Evolutionary conservation across 2,797 vertebrate species (phyloP), one percentile per base, ranked within the genome.

Genomic region (Cyprinodon diabolis): DNA sequence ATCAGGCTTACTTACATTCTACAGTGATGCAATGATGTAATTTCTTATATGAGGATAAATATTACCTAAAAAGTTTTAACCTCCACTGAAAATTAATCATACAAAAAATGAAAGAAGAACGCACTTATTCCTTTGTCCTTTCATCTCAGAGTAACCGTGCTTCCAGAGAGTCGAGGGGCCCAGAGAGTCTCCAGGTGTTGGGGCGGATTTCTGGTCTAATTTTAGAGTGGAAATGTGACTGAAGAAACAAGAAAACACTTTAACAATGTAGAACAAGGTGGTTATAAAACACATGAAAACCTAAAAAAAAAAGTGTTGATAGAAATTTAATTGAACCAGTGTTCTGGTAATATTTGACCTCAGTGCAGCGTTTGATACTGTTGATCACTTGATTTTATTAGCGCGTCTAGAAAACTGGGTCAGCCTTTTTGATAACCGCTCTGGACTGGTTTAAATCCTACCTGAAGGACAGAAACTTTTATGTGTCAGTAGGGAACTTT

Each of bases 41-140:
- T 35, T 6, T 19, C 0, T 4, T 17, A 66, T 48, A 21, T 8
- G 40, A 43, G 12, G 35, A 75, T 12, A 70, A 21, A 54, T 45
- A 10, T 6, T 66, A 12, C 4, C 9, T 72, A 47, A 47, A 23
- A 47, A 23, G 6, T 9, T 69, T 57, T 73, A 9, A 60, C 0
- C 49, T 54, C 51, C 2, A 14, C 52, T 57, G 49, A 15, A 67
- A 19, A 54, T 6, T 71, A 77, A 69, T 21, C 10, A 30, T 65
- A 76, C 19, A 71, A 66, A 66, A 56, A 74, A 72, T 25, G 73
- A 71, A 78, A 77, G 30, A 48, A 69, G 52, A 45, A 66, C 97
- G 96, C 91, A 98, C 98, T 98, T 99, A 90, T 99, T 99, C 79
- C 97, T 97, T 87, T 98, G 98, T 30, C 98, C 98, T 9, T 96